Base-by-base conservation (phyloP, 2,113 vertebrate species). In the Daubentonia madagascariensis region DNA sequence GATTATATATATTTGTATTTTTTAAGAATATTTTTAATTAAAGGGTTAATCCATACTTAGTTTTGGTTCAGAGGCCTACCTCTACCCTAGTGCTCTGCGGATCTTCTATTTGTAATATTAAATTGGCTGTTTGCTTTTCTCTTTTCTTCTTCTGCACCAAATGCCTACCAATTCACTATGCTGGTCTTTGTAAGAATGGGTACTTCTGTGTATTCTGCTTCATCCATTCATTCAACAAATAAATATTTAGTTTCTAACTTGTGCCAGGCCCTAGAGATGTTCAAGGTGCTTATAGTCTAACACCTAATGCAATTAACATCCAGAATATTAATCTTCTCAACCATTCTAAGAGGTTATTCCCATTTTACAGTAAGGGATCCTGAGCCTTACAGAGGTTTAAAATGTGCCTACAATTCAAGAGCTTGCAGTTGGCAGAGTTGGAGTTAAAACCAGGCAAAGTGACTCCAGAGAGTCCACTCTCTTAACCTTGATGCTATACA, bases 311-410 rank as follows among this genome's bases (percentile, higher is more conserved):
- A 70, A 68, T 37, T 86, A 78, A 63, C 5, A 72, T 5, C 35
- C 28, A 45, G 25, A 90, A 25, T 4, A 65, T 67, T 32, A 63
- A 50, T 89, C 76, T 68, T 22, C 9, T 79, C 65, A 86, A n/a
- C 25, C 83, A 54, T 8, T 1, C 35, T 84, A 37, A 45, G 11
- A 85, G 16, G 1, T 30, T 52, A 50, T 67, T 7, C 10, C 30
- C 11, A n/a, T 79, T 88, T 97, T 52, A 23, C 22, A 87, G 59
- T 90, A 96, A 93, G 11, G 16, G 67, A 61, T 93, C 79, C 40
- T 59, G 52, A 88, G 65, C 32, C 30, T 93, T 6, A 48, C 20
- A 68, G 43, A 76, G 3, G 5, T 79, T 86, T 84, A 72, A 78
- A 90, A 59, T 3, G 48, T 54, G 6, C 18, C 22, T 8, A 72